These are phyloP conservation scores for Threskiornis aethiopicus DNA, from an alignment of 2,797 vertebrate genomes.

Conservation along the genomic window DNA sequence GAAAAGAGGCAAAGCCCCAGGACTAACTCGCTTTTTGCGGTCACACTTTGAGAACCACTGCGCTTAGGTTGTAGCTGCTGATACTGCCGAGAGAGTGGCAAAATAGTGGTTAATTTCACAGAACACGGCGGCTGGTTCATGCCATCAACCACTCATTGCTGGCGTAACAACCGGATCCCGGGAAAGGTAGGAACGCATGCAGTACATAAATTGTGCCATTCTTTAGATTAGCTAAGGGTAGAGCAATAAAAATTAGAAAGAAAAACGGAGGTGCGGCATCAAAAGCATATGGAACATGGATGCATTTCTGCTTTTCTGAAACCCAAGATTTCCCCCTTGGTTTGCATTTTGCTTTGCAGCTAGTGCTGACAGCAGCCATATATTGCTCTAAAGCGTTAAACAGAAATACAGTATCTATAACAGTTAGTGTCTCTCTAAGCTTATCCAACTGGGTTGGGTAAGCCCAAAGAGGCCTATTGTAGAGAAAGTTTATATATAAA, in stretches of 20 bases:
- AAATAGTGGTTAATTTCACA: constrained; percentile 55
- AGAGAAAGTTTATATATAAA: constrained; percentile 73
- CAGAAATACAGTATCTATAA: constrained; percentile 84
- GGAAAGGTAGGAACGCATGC: constrained; percentile 51
- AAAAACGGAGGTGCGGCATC: constrained; percentile 18
- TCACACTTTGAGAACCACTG: constrained; percentile 54
- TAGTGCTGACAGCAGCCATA: constrained; percentile 97
- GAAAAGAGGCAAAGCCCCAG: background rate
- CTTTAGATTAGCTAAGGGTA: constrained; percentile 39
- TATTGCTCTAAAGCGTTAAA: constrained; percentile 81
- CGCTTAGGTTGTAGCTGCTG: constrained; percentile 49
- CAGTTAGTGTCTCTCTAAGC: constrained; percentile 88
- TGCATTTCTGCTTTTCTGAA: constrained; percentile 84
- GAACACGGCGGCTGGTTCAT: constrained; percentile 34
- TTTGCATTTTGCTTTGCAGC: constrained; percentile 91
- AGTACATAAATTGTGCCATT: constrained; percentile 48
- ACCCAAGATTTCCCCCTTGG: constrained; percentile 90
- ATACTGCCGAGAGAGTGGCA: constrained; percentile 56
- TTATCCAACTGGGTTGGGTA: constrained; percentile 94
- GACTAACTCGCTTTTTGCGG: background rate
- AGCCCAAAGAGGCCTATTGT: constrained; percentile 90
- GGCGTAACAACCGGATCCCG: background rate
- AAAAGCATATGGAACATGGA: constrained; percentile 45
- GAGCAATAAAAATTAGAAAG: constrained; percentile 42
- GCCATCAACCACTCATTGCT: constrained; percentile 42